Percentiles rank a stretch among this genome's conserved stretches.
Conservation (phyloP, 2,797 vertebrate genomes). For the Epinephelus malabaricus region DNA sequence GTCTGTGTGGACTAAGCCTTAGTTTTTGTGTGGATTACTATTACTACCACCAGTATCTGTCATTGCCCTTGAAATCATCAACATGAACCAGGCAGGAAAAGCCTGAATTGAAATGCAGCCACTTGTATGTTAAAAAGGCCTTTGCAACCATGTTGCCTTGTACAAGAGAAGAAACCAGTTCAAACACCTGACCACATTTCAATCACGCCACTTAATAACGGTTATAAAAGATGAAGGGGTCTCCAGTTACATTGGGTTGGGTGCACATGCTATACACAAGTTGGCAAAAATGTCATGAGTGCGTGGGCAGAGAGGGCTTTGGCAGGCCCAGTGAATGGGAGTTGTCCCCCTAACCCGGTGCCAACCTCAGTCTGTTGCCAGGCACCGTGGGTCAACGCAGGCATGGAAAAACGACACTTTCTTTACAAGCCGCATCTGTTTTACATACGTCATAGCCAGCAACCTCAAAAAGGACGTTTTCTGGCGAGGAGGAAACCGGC, state of each 20-base stretch:
- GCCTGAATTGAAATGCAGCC: neutral
- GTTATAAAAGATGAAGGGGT: conserved; percentile 38
- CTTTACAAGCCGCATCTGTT: conserved; percentile 78
- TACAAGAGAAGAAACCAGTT: neutral
- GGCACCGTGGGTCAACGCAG: conserved; percentile 56
- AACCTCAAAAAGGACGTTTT: conserved; percentile 60
- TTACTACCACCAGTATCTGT: conserved; percentile 26
- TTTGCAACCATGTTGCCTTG: neutral
- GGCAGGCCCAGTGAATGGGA: conserved; percentile 59
- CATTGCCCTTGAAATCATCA: conserved; percentile 18
- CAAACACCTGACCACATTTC: conserved; percentile 16
- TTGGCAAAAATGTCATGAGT: conserved; percentile 17
- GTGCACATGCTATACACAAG: conserved; percentile 21
- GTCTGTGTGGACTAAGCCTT: too few relatives aligned
- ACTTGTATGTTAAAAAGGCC: neutral
- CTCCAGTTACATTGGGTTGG: conserved; percentile 23
- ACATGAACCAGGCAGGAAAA: neutral
- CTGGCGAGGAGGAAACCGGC: conserved; percentile 66
- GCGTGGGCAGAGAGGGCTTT: conserved; percentile 47
- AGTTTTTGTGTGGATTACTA: conserved; percentile 18
- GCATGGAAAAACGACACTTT: conserved; percentile 72
- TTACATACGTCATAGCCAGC: conserved; percentile 69
- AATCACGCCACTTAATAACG: conserved; percentile 29
- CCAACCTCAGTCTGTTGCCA: conserved; percentile 69
- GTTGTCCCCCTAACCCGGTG: conserved; percentile 63